Evolutionary conservation across 1,140 invertebrate species (phyloP), one percentile per base, ranked within the genome.

Genomic region (Eurosta solidaginis): DNA sequence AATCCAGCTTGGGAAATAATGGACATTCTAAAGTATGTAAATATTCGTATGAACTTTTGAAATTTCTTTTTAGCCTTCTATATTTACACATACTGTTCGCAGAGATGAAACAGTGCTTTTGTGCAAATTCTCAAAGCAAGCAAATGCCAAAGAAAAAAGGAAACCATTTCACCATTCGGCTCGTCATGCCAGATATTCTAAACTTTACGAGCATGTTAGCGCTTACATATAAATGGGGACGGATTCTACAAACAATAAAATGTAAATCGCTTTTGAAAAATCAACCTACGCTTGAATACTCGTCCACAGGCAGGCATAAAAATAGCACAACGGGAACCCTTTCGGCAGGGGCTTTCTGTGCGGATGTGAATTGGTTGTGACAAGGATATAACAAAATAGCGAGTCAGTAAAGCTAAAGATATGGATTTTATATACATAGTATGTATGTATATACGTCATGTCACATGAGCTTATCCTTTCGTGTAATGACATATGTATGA

Each of bases 261-360:
- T 68, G 33, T 22, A 68, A 68, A 68, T 68, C 59, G 59, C 59
- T 68, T 63, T 68, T 68, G 59, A 68, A 68, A 68, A 42, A 42
- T 68, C 59, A 68, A 40, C 36, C 59, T 40, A 68, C 36, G 59
- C 59, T 7, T 68, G 17, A 68, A 36, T 68, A 68, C 59, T 40
- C 59, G 17, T 27, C 10, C n/a, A 42, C 59, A 68, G 40, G n/a
- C 14, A 40, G 33, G 59, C 59, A 68, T 10, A 22, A 68, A 68
- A 68, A 40, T 68, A 36, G 33, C 59, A 20, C 59, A 68, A 36
- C 36, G 59, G 49, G 33, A 36, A 68, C 59, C 59, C 59, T 68
- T 68, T 68, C 27, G n/a, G n/a, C n/a, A n/a, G n/a, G n/a, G n/a
- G n/a, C n/a, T n/a, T n/a, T n/a, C n/a, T n/a, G n/a, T n/a, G n/a